Evolutionary conservation across 1,140 invertebrate species (phyloP).

Genomic region (Galleria mellonella): DNA sequence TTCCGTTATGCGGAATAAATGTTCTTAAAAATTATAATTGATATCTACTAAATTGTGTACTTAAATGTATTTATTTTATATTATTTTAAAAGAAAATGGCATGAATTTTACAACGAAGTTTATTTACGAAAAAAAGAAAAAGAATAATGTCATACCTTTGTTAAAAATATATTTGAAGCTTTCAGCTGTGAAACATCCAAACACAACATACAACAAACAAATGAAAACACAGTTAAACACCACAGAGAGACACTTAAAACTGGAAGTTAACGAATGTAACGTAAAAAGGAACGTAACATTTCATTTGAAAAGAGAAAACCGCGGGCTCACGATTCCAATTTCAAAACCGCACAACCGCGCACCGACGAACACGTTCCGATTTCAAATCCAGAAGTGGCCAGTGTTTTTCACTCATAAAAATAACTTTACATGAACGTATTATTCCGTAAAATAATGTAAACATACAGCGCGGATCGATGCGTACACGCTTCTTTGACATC

Average conservation of each 20-base stretch:
- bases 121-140: no score
- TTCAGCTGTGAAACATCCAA: not conserved
- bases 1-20: no score
- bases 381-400: constrained; percentile 9
- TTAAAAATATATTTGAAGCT: no score
- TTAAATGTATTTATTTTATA: no score
- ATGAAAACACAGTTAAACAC: constrained; percentile 6
- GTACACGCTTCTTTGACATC: constrained; percentile 47
- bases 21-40: no score
- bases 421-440: constrained; percentile 33
- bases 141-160: no score
- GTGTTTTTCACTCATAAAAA: constrained; percentile 45
- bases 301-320: constrained; percentile 16
- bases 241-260: constrained; percentile 15
- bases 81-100: no score
- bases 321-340: constrained; percentile 14
- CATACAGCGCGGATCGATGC: constrained; percentile 17
- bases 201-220: constrained; percentile 10
- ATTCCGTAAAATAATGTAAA: constrained; percentile 22
- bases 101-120: no score
- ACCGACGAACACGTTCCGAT: not conserved
- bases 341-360: constrained; percentile 10
- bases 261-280: constrained; percentile 6
- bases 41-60: no score
- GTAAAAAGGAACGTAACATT: constrained; percentile 10